Conservation (phyloP, 53 echinoderm and acorn worm species). For the Crossaster papposus region DNA sequence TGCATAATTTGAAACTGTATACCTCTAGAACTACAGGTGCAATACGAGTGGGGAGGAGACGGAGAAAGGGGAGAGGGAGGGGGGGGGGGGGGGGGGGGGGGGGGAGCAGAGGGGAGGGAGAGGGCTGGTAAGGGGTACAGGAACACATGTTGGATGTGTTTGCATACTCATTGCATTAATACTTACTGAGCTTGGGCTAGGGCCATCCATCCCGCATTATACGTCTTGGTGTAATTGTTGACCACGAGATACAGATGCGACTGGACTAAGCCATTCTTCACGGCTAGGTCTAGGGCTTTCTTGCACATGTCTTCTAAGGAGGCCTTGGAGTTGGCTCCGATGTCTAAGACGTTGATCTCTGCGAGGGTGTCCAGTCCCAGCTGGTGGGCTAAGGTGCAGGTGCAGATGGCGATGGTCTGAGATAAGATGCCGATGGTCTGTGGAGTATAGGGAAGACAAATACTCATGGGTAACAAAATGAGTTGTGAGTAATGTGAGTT, state of each 20-base stretch:
- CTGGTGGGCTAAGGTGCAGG: slow-evolving; percentile 73
- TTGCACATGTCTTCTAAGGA: slow-evolving; percentile 78
- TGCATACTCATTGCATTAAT: background rate
- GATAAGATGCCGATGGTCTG: slow-evolving; percentile 76
- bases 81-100: no score
- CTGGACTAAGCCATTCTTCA: slow-evolving; percentile 65
- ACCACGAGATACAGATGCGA: slow-evolving; percentile 61
- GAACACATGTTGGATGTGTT: no score
- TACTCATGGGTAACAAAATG: background rate
- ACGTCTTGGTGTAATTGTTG: slow-evolving; percentile 65
- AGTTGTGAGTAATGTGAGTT: no score
- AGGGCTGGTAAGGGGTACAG: no score
- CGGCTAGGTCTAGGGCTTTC: slow-evolving; percentile 69
- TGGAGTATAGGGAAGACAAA: no score
- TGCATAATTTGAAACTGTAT: no score
- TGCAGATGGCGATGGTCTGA: slow-evolving; percentile 72
- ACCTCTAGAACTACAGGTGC: no score
- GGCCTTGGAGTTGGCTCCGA: slow-evolving; percentile 67
- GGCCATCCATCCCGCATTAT: slow-evolving; percentile 72
- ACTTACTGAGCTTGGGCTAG: slow-evolving; percentile 71
- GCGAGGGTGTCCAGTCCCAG: slow-evolving; percentile 77
- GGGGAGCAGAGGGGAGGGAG: no score
- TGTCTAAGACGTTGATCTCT: slow-evolving; percentile 59
- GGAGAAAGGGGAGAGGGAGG: no score
- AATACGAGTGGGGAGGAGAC: no score